Evolutionary conservation across 2,113 vertebrate genomes (phyloP).

Genomic region (Albula glossodonta): DNA sequence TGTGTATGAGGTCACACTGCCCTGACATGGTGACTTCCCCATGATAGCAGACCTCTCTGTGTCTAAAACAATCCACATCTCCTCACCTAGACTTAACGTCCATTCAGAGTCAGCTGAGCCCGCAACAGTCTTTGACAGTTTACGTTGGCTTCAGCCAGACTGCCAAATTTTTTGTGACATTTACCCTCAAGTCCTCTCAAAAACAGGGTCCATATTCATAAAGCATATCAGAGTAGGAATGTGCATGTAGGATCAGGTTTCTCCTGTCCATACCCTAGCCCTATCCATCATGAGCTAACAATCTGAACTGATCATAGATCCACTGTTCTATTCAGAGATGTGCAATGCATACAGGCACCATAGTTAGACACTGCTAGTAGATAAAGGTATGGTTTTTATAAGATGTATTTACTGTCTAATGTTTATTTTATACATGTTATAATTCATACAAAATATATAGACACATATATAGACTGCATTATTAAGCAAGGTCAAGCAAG

Average conservation of each 20-base stretch:
- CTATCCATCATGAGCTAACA: too few relatives aligned
- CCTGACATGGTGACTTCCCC: not conserved
- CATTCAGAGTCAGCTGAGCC: not conserved
- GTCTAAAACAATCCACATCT: not conserved
- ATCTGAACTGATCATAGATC: too few relatives aligned
- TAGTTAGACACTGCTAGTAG: too few relatives aligned
- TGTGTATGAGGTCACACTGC: not conserved
- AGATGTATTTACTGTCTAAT: not conserved
- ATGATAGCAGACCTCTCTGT: not conserved
- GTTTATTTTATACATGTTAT: not conserved
- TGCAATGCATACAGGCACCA: too few relatives aligned
- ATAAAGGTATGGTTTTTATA: too few relatives aligned
- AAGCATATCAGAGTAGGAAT: too few relatives aligned
- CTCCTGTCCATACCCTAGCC: too few relatives aligned
- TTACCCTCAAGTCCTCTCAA: not conserved
- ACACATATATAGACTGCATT: not conserved
- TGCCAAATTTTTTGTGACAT: not conserved
- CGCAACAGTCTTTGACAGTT: not conserved
- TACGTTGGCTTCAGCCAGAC: not conserved
- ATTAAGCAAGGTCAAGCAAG: conserved; percentile 5
- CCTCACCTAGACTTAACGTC: not conserved
- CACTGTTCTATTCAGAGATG: too few relatives aligned
- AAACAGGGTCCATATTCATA: too few relatives aligned
- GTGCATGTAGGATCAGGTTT: too few relatives aligned
- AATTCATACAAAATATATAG: not conserved